Evolutionary conservation across 2,888 invertebrate genomes (phyloP), one percentile per base, ranked within the genome.

Genomic region (Pseudoips prasinana): DNA sequence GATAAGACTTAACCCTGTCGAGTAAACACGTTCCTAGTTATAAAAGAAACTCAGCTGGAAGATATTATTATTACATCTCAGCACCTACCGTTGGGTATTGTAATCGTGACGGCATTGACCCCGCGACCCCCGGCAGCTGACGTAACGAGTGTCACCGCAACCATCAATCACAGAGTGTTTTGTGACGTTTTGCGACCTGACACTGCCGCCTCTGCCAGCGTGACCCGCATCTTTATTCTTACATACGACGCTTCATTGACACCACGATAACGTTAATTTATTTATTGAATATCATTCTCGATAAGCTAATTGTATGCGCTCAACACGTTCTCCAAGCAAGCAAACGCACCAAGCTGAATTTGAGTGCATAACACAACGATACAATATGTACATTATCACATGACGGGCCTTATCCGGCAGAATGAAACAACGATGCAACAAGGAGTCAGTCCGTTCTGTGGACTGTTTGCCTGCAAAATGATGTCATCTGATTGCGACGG

Each of bases 61-160:
- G 43, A 54, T 20, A 20, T 54, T 58, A 58, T 64, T 65, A 55
- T 64, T 56, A 61, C 51, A 63, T 63, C 53, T 18, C 46, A 39
- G 54, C 55, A 44, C 42, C 47, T 49, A 46, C 55, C 52, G 64
- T 60, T 52, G 66, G 65, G 67, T 73, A 76, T 74, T 75, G 73
- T 76, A 63, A 72, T 73, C 67, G 64, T 66, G 72, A 64, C 70
- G 86, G 68, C 86, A 85, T 80, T 87, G 86, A 85, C 86, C 86
- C 70, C 64, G 59, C 78, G 82, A 81, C 80, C 83, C 73, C 58
- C 52, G 54, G 57, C 55, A 54, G 60, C 67, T 67, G 77, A 78
- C 78, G 83, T 69, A 73, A 73, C 71, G 65, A 73, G 60, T 79
- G 83, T 81, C 86, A 78, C 78, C 72, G 74, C 78, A 67, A 71